Conservation (phyloP, 2,797 vertebrate genomes). For the Pipistrellus pygmaeus region DNA sequence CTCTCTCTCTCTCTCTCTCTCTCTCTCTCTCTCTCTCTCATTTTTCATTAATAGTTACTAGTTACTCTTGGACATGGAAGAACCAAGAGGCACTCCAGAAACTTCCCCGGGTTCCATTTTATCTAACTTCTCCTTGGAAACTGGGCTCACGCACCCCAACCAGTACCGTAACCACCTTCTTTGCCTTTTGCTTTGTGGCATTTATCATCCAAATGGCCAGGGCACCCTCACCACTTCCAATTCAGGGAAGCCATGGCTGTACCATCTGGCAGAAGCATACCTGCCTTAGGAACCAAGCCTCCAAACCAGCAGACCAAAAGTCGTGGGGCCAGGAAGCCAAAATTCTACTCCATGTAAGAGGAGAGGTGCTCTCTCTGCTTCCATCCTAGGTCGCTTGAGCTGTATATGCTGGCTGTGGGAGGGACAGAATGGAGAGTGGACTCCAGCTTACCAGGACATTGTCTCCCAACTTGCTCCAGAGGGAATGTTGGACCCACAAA, state of each 20-base stretch:
- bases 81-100: not conserved
- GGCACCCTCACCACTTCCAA: not conserved
- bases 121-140: not conserved
- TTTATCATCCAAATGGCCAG: not conserved
- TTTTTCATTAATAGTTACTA: not conserved
- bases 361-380: not conserved
- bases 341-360: not conserved
- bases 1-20: not conserved
- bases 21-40: too few relatives aligned
- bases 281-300: not conserved
- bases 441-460: not conserved
- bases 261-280: not conserved
- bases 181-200: not conserved
- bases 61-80: not conserved
- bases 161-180: not conserved
- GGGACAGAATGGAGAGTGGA: not conserved
- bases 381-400: too few relatives aligned
- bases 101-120: not conserved
- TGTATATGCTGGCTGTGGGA: not conserved
- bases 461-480: not conserved
- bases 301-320: not conserved
- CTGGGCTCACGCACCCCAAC: not conserved
- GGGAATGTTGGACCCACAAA: not conserved
- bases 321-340: not conserved
- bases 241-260: not conserved